Base-by-base conservation (phyloP, 2,888 invertebrate genomes). In the Monochamus alternatus region DNA sequence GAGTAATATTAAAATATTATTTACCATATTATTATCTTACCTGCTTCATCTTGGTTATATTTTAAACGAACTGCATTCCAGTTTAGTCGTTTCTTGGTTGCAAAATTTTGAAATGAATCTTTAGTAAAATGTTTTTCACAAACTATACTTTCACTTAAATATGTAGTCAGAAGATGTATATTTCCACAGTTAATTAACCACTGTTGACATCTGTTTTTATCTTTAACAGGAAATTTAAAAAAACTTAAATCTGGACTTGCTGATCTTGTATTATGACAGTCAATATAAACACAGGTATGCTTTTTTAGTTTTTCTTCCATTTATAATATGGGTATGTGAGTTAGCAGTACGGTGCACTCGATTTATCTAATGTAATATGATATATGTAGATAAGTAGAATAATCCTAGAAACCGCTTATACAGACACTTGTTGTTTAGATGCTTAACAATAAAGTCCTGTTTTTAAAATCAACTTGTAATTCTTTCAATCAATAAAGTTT, bases 241-340 rank as follows among this genome's bases (percentile, higher is more conserved):
- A 55, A 55, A n/a, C 55, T 55, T 14, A 55, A n/a, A 8, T 5
- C 4, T 5, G 60, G 12, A 31, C 60, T 22, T 60, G 60, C 8
- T 30, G 9, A 7, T 60, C 60, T 60, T 30, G 60, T 22, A 60
- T 60, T 60, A 8, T 60, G 9, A 30, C 60, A 60, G 31, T 60
- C 22, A 22, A 22, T 60, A 30, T 60, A 60, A 31, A 60, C 60
- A 60, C 60, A 60, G n/a, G n/a, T n/a, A n/a, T n/a, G n/a, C n/a
- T n/a, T n/a, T n/a, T n/a, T n/a, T n/a, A n/a, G n/a, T n/a, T n/a
- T n/a, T n/a, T n/a, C n/a, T n/a, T n/a, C n/a, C n/a, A n/a, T n/a
- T n/a, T n/a, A n/a, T n/a, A n/a, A n/a, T n/a, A n/a, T n/a, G n/a
- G n/a, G n/a, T n/a, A n/a, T n/a, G n/a, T n/a, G n/a, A n/a, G n/a